Percentiles rank a stretch among this genome's conserved stretches.
Evolutionary conservation across 2,113 vertebrate species (phyloP).

Genomic region (human (Homo sapiens)): DNA sequence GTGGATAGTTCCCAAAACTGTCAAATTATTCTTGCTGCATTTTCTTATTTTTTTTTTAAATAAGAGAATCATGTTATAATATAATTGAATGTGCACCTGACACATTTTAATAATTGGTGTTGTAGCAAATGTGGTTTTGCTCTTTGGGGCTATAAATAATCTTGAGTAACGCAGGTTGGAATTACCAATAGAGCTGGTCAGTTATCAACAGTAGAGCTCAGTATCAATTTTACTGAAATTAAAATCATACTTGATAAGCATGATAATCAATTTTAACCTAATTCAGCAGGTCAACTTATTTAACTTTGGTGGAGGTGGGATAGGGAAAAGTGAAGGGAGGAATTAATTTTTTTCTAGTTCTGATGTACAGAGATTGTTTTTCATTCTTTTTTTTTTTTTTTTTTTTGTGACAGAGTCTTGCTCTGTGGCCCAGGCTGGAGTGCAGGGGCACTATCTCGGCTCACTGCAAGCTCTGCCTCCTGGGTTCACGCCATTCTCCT

Average conservation of each 20-base stretch:
- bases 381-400: neutral
- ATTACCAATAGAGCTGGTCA: neutral
- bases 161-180: neutral
- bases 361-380: neutral
- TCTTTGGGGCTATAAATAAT: neutral
- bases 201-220: neutral
- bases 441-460: too few relatives aligned
- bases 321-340: neutral
- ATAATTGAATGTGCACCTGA: neutral
- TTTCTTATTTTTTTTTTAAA: constrained; percentile 9
- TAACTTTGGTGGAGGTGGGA: neutral
- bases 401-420: too few relatives aligned
- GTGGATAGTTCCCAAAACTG: constrained; percentile 9
- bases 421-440: too few relatives aligned
- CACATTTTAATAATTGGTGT: neutral
- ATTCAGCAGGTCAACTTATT: neutral
- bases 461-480: too few relatives aligned
- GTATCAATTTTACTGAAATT: neutral
- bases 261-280: neutral
- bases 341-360: neutral
- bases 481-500: too few relatives aligned
- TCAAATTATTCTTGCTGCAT: constrained; percentile 60
- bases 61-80: constrained; percentile 6
- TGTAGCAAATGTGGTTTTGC: neutral
- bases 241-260: neutral